phyloP scores from a whole-genome alignment of 2,113 vertebrate species.

The Ondatra zibethicus region DNA sequence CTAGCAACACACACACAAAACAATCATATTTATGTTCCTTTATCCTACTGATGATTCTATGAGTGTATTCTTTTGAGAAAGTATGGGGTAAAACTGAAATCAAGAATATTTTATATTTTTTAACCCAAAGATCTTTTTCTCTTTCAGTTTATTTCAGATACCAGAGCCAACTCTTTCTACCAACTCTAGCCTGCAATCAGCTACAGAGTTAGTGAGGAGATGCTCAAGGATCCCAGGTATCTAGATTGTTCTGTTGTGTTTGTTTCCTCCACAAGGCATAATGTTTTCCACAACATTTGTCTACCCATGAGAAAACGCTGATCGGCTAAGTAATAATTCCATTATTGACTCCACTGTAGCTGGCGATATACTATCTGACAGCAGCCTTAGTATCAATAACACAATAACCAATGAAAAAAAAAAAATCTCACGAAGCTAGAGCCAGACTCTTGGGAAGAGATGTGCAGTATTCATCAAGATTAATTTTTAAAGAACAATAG shows the following conservation, averaged over 20 bases:
- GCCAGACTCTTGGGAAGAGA: not conserved
- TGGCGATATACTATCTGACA: not conserved
- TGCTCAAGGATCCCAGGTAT: not conserved
- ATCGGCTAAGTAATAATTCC: slow-evolving; percentile 47
- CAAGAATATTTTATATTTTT: not conserved
- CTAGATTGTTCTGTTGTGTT: not conserved
- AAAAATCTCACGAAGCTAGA: not conserved
- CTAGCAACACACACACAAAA: not conserved
- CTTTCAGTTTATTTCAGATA: not conserved
- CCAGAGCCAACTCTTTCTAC: not conserved
- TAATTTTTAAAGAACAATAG: not conserved
- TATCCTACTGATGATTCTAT: not conserved
- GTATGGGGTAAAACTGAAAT: not conserved
- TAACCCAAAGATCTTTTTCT: not conserved
- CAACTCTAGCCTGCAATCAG: not conserved
- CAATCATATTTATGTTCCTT: not conserved
- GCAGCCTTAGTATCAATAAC: not conserved
- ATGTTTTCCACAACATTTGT: slow-evolving; percentile 46
- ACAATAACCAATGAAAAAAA: slow-evolving; percentile 6
- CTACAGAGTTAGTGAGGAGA: not conserved
- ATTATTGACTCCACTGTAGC: slow-evolving; percentile 22
- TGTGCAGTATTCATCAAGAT: not conserved
- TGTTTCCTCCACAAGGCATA: not conserved
- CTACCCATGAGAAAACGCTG: slow-evolving; percentile 37
- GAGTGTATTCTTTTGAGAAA: not conserved